Percentiles rank a stretch among this genome's conserved stretches.
phyloP scores from a whole-genome alignment of 2,113 vertebrate species.

The Hippocampus guttulatus region DNA sequence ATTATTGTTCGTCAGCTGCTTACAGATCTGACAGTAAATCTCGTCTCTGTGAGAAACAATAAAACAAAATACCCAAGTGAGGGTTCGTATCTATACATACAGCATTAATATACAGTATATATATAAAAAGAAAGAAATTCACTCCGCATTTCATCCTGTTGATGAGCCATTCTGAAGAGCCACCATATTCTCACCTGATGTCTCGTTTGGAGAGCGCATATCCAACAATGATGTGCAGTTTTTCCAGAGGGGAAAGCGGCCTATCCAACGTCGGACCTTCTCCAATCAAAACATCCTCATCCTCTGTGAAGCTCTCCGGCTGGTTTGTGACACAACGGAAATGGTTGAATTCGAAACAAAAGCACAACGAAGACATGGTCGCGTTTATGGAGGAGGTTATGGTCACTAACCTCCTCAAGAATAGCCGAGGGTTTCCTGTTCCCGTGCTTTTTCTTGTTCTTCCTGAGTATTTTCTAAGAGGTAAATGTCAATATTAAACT shows the following conservation, averaged over 20 bases:
- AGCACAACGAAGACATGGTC: not conserved
- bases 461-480: conserved; percentile 64
- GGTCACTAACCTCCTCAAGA: conserved; percentile 59
- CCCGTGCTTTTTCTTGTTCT: conserved; percentile 60
- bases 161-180: too few relatives aligned
- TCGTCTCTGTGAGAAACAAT: conserved; percentile 78
- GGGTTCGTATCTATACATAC: not conserved
- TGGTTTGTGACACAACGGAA: conserved; percentile 17
- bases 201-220: conserved; percentile 77
- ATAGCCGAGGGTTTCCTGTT: conserved; percentile 60
- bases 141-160: not conserved
- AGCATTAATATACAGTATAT: too few relatives aligned
- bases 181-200: conserved; percentile 74
- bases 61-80: not conserved
- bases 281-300: conserved; percentile 71
- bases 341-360: not conserved
- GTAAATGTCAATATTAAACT: not conserved
- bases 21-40: conserved; percentile 97
- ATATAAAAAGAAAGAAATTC: too few relatives aligned
- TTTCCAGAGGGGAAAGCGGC: conserved; percentile 83
- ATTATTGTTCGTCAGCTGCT: conserved; percentile 84
- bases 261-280: conserved; percentile 75
- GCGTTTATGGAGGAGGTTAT: not conserved
- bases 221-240: conserved; percentile 87
- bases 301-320: conserved; percentile 46